Percentiles rank a stretch among this genome's conserved stretches.
phyloP scores from a whole-genome alignment of 2,888 invertebrate species.

The Cantharis rufa region DNA sequence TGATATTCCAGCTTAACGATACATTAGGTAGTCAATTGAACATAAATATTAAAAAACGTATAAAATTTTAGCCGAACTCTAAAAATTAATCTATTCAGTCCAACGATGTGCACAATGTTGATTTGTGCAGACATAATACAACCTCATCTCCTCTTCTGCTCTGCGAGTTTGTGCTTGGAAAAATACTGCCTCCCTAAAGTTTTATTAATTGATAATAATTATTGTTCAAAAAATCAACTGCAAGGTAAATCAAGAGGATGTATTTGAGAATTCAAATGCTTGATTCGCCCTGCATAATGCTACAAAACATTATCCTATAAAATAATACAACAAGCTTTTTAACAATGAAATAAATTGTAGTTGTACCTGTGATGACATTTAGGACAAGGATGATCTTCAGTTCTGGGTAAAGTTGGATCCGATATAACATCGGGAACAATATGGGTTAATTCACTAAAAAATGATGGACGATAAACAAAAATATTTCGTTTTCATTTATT shows the following conservation, averaged over 20 bases:
- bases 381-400: constrained; percentile 98
- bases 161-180: constrained; percentile 97
- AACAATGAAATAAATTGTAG: background rate
- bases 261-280: background rate
- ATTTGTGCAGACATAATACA: constrained; percentile 96
- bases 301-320: no score
- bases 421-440: constrained; percentile 98
- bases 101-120: constrained; percentile 91
- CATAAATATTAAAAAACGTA: background rate
- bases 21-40: background rate
- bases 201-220: background rate
- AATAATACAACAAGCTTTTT: background rate
- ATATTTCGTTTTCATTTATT: background rate
- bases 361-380: constrained; percentile 80
- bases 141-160: constrained; percentile 97
- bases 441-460: constrained; percentile 86
- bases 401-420: constrained; percentile 96
- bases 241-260: background rate
- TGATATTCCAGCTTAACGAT: background rate
- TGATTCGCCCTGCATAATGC: background rate
- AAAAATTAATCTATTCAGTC: constrained; percentile 74
- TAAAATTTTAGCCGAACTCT: background rate
- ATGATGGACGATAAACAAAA: constrained; percentile 38
- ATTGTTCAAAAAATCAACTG: background rate
- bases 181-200: constrained; percentile 85